Base-by-base conservation (phyloP, 2,888 invertebrate species). In the Drosophila hamatofila region DNA sequence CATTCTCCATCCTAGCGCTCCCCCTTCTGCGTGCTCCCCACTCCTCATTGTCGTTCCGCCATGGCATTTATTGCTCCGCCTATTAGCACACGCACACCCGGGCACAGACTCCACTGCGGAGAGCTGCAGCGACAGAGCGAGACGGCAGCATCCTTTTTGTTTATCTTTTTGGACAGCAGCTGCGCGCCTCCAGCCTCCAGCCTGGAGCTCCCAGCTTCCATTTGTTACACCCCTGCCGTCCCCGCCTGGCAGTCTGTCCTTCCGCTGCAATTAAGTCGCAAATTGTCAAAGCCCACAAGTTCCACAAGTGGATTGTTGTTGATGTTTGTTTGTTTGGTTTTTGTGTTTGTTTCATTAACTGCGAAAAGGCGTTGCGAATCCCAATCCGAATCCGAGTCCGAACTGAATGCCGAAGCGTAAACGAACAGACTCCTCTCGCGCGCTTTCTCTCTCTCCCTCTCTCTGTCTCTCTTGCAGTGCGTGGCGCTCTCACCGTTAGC, bases 251-350 rank as follows among this genome's bases (percentile, higher is more conserved):
- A 27, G 52, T 14, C 46, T 41, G 37, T 65, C 67, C 62, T 60
- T 80, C 62, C 80, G 58, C 69, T 80, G 84, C 87, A 88, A 88
- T 88, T 88, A 90, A 86, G 84, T 75, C 55, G 68, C 37, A 87
- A 90, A 90, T 83, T 83, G 75, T 83, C 88, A 81, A 80, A 78
- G 86, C 78, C 83, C 85, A 88, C 83, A 78, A 80, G 80, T 79
- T 83, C 87, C 81, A 84, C 87, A 84, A 89, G 88, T 89, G 88
- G 84, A 72, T 80, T 75, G 74, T 56, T 52, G 61, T 56, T 68
- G 62, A 18, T 62, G 62, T 37, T 56, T 71, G 39, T 54, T 44
- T 57, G 46, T 56, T 60, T 66, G 65, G 66, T 60, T 69, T 73
- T 80, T 75, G 72, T 82, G 56, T 78, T 78, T 72, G 75, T 79